phyloP scores from a whole-genome alignment of 1,140 invertebrate genomes.

The Maniola jurtina region DNA sequence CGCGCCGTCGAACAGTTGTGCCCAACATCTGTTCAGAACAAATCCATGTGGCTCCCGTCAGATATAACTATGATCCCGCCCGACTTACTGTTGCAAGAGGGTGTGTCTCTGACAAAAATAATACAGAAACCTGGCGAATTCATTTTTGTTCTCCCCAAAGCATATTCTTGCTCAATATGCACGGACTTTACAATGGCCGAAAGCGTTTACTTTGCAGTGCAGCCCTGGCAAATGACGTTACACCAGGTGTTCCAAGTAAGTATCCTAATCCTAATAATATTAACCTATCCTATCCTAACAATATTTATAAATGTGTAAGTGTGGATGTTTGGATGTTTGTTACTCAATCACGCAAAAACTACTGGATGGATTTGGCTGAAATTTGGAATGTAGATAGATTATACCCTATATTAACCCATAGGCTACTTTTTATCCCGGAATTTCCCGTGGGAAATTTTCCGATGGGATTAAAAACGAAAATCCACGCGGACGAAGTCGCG shows the following conservation, averaged over 20 bases:
- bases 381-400: too few species aligned
- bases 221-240: conserved; percentile 88
- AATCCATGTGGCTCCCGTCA: conserved; percentile 92
- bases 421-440: too few species aligned
- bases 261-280: conserved; percentile 3
- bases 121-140: conserved; percentile 95
- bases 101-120: conserved; percentile 88
- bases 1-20: conserved; percentile 86
- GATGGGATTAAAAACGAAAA: too few species aligned
- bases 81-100: conserved; percentile 85
- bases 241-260: conserved; percentile 86
- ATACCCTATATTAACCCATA: too few species aligned
- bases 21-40: conserved; percentile 90
- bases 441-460: too few species aligned
- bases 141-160: conserved; percentile 93
- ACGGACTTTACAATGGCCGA: conserved; percentile 95
- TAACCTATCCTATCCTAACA: too few species aligned
- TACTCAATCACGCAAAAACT: too few species aligned
- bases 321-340: too few species aligned
- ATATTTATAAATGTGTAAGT: too few species aligned
- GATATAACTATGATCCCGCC: conserved; percentile 98
- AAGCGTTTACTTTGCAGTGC: conserved; percentile 95
- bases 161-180: conserved; percentile 93
- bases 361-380: too few species aligned
- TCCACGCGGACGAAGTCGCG: too few species aligned